Percentiles rank a stretch among this genome's conserved stretches.
These are phyloP conservation scores for Podarcis raffonei DNA, from an alignment of 2,113 vertebrate genomes.

Conservation along the genomic window DNA sequence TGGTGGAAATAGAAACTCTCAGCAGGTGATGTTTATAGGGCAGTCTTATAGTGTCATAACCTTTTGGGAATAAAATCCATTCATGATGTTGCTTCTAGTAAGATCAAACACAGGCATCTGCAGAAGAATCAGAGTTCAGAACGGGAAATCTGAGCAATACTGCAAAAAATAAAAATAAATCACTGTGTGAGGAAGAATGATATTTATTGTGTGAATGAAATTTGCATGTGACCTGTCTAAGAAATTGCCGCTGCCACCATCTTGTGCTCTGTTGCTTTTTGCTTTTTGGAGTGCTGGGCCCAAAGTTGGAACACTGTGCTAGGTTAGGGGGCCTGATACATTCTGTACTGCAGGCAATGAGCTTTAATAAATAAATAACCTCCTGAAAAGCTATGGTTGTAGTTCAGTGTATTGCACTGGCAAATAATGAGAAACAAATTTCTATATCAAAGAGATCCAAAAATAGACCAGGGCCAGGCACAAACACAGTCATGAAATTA, in stretches of 20 bases:
- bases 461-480: slow-evolving; percentile 35
- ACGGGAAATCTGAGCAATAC: neutral
- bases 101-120: neutral
- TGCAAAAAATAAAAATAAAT: neutral
- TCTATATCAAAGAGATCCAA: slow-evolving; percentile 44
- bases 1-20: too few relatives aligned
- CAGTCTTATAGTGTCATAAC: neutral
- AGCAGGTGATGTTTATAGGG: too few relatives aligned
- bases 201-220: neutral
- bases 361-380: slow-evolving; percentile 14
- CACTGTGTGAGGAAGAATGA: neutral
- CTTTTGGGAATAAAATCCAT: neutral
- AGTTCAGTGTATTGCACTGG: neutral
- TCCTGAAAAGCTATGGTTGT: slow-evolving; percentile 1
- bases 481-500: slow-evolving; percentile 28
- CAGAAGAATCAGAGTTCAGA: neutral
- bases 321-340: neutral
- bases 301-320: neutral
- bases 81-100: neutral
- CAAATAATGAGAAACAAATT: slow-evolving; percentile 51
- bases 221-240: neutral
- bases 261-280: neutral
- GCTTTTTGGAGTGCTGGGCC: neutral
- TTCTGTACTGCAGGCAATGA: neutral
- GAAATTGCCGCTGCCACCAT: too few relatives aligned